Conservation (phyloP, 2,888 invertebrate genomes). For the Eristalis arbustorum region DNA sequence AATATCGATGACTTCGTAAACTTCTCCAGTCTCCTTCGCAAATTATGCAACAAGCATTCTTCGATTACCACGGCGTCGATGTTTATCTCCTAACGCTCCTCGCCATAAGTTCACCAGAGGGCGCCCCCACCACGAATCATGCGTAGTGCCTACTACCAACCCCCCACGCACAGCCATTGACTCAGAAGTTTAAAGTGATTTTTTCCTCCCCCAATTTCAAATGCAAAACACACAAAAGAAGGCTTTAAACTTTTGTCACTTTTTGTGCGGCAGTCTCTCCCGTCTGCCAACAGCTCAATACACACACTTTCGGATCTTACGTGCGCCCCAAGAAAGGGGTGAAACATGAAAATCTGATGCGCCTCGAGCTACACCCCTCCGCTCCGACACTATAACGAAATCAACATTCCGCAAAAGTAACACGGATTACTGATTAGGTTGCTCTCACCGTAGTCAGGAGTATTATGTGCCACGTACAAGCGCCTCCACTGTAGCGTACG, state of each 20-base stretch:
- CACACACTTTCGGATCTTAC: slow-evolving; percentile 24
- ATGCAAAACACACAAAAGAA: slow-evolving; percentile 13
- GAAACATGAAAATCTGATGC: slow-evolving; percentile 33
- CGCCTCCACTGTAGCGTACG: slow-evolving; percentile 57
- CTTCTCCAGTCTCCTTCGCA: neutral
- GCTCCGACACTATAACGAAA: slow-evolving; percentile 45
- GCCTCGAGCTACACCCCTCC: neutral
- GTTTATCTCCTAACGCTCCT: neutral
- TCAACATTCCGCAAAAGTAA: slow-evolving; percentile 65
- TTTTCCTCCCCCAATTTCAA: neutral
- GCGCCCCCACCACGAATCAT: neutral
- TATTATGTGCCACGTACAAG: slow-evolving; percentile 63
- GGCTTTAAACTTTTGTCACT: slow-evolving; percentile 50
- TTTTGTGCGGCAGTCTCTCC: slow-evolving; percentile 10
- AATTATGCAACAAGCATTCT: neutral
- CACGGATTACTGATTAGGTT: slow-evolving; percentile 68
- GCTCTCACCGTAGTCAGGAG: slow-evolving; percentile 40
- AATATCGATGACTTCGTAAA: neutral
- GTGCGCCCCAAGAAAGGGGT: slow-evolving; percentile 11
- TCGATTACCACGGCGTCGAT: neutral
- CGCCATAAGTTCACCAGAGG: neutral
- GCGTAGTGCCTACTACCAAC: neutral
- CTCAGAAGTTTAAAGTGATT: slow-evolving; percentile 35
- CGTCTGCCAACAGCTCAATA: slow-evolving; percentile 39
- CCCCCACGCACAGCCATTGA: slow-evolving; percentile 28